Evolutionary conservation across 2,888 invertebrate genomes (phyloP).

Genomic region (Coleophora flavipennella): DNA sequence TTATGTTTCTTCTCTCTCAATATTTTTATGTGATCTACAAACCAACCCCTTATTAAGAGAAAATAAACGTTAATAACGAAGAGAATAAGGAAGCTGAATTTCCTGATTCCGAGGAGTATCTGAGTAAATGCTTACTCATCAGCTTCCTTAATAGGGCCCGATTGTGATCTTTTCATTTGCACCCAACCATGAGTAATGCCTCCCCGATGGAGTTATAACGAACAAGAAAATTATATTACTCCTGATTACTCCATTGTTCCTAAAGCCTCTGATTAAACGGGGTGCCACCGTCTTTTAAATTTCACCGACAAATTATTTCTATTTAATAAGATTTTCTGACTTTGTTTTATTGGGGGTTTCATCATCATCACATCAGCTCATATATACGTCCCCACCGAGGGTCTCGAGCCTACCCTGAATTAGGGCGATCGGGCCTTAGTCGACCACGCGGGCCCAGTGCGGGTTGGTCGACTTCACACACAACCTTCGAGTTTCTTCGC

Average conservation of each 20-base stretch:
- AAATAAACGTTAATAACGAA: constrained; percentile 10
- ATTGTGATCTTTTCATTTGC: constrained; percentile 68
- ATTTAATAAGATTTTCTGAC: constrained; percentile 39
- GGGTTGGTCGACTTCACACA: too few relatives aligned
- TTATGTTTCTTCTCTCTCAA: too few relatives aligned
- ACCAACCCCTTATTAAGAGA: too few relatives aligned
- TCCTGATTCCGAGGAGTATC: constrained; percentile 18
- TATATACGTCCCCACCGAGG: too few relatives aligned
- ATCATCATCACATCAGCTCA: too few relatives aligned
- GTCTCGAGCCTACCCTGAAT: too few relatives aligned
- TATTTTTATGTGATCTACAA: too few relatives aligned
- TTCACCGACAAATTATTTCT: constrained; percentile 39
- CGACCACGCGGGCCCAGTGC: too few relatives aligned
- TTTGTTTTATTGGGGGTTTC: constrained; percentile 23
- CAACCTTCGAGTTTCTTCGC: too few relatives aligned
- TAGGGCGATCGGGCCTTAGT: too few relatives aligned
- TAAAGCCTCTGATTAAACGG: constrained; percentile 50
- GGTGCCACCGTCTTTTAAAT: constrained; percentile 32
- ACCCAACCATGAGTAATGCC: constrained; percentile 53
- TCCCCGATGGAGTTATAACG: constrained; percentile 52
- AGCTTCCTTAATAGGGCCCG: constrained; percentile 39
- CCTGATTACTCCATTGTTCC: constrained; percentile 60
- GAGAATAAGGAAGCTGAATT: constrained; percentile 10
- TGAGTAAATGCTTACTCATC: constrained; percentile 44
- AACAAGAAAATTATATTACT: constrained; percentile 58